phyloP scores from a whole-genome alignment of 2,888 invertebrate genomes.

The Oxyteleia sp. region DNA sequence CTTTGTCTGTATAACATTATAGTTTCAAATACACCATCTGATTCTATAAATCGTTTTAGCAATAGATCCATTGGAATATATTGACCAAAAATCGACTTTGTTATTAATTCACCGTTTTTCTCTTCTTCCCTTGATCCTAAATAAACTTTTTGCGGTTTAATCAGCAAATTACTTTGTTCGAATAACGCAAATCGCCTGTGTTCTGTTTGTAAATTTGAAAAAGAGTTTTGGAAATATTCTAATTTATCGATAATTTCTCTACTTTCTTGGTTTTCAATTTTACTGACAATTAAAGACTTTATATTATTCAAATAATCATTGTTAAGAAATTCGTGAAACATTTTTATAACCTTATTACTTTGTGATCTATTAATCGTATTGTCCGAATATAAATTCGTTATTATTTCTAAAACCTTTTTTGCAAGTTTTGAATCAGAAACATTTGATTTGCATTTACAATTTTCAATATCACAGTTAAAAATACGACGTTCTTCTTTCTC shows the following conservation, averaged over 20 bases:
- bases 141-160: slow-evolving; percentile 31
- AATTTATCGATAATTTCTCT: slow-evolving; percentile 35
- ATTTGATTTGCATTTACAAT: slow-evolving; percentile 5
- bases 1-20: neutral
- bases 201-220: slow-evolving; percentile 15
- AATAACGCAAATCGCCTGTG: slow-evolving; percentile 29
- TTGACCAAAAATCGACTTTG: slow-evolving; percentile 13
- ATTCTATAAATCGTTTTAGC: slow-evolving; percentile 27
- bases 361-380: slow-evolving; percentile 26
- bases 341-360: slow-evolving; percentile 13
- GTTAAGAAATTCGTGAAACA: slow-evolving; percentile 24
- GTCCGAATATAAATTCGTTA: slow-evolving; percentile 24
- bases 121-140: slow-evolving; percentile 36
- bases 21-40: slow-evolving; percentile 7
- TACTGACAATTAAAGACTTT: slow-evolving; percentile 17
- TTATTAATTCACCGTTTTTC: slow-evolving; percentile 12
- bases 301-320: slow-evolving; percentile 25
- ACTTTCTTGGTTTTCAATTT: slow-evolving; percentile 12
- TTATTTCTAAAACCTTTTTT: slow-evolving; percentile 17
- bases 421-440: neutral
- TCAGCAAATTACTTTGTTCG: slow-evolving; percentile 35
- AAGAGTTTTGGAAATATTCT: slow-evolving; percentile 18
- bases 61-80: slow-evolving; percentile 33
- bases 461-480: slow-evolving; percentile 30
- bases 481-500: too few relatives aligned